Evolutionary conservation across 2,113 vertebrate species (phyloP).

Genomic region (Phalacrocorax aristotelis): DNA sequence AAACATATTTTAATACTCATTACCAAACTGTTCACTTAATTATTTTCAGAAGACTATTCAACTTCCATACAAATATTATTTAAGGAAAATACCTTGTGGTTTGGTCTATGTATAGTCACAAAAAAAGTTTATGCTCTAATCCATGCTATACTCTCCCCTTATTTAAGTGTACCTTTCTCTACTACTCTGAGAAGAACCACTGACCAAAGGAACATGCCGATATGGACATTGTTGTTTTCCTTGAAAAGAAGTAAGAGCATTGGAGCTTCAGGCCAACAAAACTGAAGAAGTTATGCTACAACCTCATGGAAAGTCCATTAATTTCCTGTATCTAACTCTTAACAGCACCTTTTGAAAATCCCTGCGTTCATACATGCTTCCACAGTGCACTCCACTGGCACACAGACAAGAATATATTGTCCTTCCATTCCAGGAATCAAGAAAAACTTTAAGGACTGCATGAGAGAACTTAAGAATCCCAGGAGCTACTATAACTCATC

Average conservation of each 20-base stretch:
- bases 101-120: neutral
- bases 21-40: neutral
- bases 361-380: neutral
- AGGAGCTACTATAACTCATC: neutral
- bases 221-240: neutral
- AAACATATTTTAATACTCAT: neutral
- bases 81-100: neutral
- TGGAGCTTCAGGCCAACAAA: neutral
- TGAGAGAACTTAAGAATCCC: neutral
- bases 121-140: neutral
- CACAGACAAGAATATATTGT: neutral
- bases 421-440: neutral
- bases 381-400: slow-evolving; percentile 50
- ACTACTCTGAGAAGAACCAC: neutral
- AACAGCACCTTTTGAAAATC: neutral
- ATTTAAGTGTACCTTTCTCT: neutral
- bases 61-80: neutral
- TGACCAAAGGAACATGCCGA: neutral
- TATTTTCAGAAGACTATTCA: neutral
- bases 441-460: neutral
- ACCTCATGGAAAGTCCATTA: neutral
- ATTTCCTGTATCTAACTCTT: neutral
- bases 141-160: neutral
- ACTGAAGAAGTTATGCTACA: neutral
- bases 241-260: neutral